Conservation (phyloP, 2,888 invertebrate genomes). For the Hecatera dysodea region DNA sequence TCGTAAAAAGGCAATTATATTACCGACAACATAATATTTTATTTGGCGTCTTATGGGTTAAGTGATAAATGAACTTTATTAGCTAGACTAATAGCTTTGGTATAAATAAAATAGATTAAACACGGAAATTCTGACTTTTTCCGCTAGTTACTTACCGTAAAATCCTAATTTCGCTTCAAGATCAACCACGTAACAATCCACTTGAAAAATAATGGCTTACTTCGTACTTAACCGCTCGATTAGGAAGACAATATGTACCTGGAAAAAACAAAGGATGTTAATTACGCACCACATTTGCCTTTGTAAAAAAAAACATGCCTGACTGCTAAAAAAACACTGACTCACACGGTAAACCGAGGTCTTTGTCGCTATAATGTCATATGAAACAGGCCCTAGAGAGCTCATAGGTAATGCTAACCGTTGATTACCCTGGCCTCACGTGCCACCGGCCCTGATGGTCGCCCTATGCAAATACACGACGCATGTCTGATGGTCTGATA, state of each 20-base stretch:
- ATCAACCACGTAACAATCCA: slow-evolving; percentile 15
- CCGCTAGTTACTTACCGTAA: slow-evolving; percentile 34
- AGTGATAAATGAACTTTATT: slow-evolving; percentile 10
- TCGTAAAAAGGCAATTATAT: slow-evolving; percentile 45
- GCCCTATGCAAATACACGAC: slow-evolving; percentile 69
- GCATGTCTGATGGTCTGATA: slow-evolving; percentile 62
- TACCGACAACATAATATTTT: slow-evolving; percentile 19
- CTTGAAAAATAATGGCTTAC: slow-evolving; percentile 21
- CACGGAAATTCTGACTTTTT: background rate
- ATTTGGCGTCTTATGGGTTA: slow-evolving; percentile 9
- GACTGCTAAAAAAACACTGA: slow-evolving; percentile 6
- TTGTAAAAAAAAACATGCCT: background rate
- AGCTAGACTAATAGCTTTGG: background rate
- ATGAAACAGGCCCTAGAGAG: slow-evolving; percentile 64
- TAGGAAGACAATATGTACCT: slow-evolving; percentile 35
- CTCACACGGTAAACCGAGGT: slow-evolving; percentile 51
- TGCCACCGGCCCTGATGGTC: slow-evolving; percentile 52
- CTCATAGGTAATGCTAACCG: slow-evolving; percentile 62
- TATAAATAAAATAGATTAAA: background rate
- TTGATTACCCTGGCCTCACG: slow-evolving; percentile 66
- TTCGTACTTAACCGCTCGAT: slow-evolving; percentile 22
- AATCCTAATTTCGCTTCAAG: slow-evolving; percentile 30
- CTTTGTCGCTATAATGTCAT: slow-evolving; percentile 63
- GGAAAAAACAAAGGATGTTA: slow-evolving; percentile 17
- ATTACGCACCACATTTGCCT: background rate